A percentile compares a stretch with the other conserved stretches of the same genome.
Conservation (phyloP, 2,113 vertebrate genomes). For the Crotalus tigris region DNA sequence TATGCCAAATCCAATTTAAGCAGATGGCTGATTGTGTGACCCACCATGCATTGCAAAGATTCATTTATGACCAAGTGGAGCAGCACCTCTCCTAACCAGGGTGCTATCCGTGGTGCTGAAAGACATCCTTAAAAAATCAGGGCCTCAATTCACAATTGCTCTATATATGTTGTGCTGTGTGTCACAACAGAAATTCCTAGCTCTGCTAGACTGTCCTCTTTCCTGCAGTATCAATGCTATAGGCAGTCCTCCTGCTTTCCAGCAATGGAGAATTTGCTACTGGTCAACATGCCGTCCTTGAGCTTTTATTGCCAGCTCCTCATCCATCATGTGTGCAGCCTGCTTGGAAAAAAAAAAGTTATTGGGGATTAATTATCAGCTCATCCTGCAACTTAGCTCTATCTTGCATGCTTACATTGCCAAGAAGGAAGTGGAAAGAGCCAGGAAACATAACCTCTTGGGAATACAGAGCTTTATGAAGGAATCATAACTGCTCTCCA, state of each 20-base stretch:
- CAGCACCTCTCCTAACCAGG: not conserved
- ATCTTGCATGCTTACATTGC: not conserved
- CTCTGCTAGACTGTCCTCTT: not conserved
- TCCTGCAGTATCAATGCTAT: not conserved
- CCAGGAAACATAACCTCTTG: not conserved
- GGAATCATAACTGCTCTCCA: not conserved
- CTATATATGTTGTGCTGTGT: not conserved
- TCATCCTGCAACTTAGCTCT: not conserved
- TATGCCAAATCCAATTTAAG: not conserved
- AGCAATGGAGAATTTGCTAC: not conserved
- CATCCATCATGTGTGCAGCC: not conserved
- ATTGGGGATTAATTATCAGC: conserved; percentile 10
- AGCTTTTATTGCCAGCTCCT: not conserved
- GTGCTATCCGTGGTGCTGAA: conserved; percentile 1
- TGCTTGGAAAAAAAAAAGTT: conserved; percentile 6
- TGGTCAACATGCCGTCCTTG: too few species aligned
- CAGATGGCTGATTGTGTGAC: not conserved
- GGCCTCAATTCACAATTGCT: not conserved
- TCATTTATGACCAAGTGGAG: not conserved
- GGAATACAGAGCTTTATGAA: accelerated
- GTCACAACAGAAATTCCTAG: not conserved
- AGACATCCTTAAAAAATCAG: not conserved
- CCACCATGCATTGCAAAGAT: too few species aligned
- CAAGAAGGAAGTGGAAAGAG: not conserved
- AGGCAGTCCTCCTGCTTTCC: not conserved